These are phyloP conservation scores for Zalophus californianus DNA, from an alignment of 2,797 vertebrate genomes.

Conservation along the genomic window DNA sequence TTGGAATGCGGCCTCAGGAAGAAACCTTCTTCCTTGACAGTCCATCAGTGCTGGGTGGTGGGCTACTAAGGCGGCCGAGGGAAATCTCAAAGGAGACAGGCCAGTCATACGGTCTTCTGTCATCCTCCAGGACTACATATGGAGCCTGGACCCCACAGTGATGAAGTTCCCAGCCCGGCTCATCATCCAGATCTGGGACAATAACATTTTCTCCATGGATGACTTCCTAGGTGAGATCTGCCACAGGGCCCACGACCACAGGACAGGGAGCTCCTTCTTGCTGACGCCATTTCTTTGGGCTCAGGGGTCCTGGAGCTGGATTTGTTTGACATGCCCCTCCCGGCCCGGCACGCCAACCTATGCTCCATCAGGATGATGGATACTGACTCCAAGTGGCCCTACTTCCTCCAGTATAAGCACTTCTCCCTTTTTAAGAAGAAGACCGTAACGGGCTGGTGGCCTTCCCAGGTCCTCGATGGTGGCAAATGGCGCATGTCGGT, in stretches of 20 bases:
- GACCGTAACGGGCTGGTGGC: constrained; percentile 87
- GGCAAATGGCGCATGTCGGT: constrained; percentile 83
- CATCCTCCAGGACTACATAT: constrained; percentile 78
- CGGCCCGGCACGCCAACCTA: background rate
- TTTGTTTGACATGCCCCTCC: constrained; percentile 76
- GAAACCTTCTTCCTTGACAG: background rate
- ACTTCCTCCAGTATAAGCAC: background rate
- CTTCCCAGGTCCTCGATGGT: constrained; percentile 78
- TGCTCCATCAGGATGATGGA: constrained; percentile 73
- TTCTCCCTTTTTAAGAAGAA: constrained; percentile 85
- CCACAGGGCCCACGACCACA: background rate
- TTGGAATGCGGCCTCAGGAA: background rate
- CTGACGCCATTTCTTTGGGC: background rate
- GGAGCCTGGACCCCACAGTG: constrained; percentile 83
- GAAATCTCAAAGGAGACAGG: background rate
- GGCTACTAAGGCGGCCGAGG: background rate
- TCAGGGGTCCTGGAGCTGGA: constrained; percentile 87
- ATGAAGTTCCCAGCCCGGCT: constrained; percentile 87
- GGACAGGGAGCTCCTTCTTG: background rate
- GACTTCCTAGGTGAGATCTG: constrained; percentile 88
- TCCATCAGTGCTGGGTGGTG: background rate
- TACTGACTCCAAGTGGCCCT: background rate
- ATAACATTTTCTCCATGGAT: constrained; percentile 85
- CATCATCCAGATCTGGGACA: constrained; percentile 90
- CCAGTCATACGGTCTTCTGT: background rate